These are phyloP conservation scores for Loris lydekkerianus DNA, from an alignment of 2,797 vertebrate genomes.

Conservation along the genomic window DNA sequence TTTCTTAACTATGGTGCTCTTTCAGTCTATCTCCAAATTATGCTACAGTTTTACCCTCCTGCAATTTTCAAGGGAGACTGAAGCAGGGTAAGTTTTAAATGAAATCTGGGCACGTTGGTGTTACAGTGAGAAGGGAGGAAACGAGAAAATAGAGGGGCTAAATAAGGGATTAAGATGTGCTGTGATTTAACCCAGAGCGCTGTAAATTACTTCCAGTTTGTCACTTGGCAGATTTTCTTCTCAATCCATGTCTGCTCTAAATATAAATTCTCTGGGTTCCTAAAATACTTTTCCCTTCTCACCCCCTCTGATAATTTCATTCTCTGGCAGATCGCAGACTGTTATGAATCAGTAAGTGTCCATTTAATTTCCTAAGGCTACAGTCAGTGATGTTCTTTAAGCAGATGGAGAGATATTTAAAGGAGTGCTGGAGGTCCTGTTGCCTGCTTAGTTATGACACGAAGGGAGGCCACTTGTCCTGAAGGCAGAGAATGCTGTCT, in stretches of 20 bases:
- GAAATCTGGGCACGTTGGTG: neutral
- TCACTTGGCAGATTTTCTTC: conserved; percentile 30
- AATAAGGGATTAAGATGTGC: neutral
- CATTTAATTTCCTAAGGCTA: conserved; percentile 40
- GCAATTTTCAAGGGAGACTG: neutral
- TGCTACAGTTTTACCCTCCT: neutral
- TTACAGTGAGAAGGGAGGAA: neutral
- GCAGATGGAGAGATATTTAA: conserved; percentile 47
- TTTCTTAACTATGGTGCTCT: neutral
- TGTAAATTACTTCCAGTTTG: neutral
- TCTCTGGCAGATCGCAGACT: conserved; percentile 1
- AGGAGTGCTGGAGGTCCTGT: neutral
- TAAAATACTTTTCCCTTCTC: conserved; percentile 37
- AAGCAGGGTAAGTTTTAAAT: neutral
- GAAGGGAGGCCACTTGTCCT: neutral
- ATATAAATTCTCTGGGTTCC: conserved; percentile 19
- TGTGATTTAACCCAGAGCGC: neutral
- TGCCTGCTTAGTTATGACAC: neutral
- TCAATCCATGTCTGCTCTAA: conserved; percentile 11
- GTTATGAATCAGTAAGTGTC: neutral
- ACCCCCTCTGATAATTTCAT: neutral
- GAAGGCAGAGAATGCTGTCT: neutral
- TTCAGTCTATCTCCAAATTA: neutral
- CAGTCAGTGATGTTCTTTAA: neutral
- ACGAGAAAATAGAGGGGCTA: neutral